These are phyloP conservation scores for Sminthopsis crassicaudata DNA, from an alignment of 2,113 vertebrate genomes.

Conservation along the genomic window DNA sequence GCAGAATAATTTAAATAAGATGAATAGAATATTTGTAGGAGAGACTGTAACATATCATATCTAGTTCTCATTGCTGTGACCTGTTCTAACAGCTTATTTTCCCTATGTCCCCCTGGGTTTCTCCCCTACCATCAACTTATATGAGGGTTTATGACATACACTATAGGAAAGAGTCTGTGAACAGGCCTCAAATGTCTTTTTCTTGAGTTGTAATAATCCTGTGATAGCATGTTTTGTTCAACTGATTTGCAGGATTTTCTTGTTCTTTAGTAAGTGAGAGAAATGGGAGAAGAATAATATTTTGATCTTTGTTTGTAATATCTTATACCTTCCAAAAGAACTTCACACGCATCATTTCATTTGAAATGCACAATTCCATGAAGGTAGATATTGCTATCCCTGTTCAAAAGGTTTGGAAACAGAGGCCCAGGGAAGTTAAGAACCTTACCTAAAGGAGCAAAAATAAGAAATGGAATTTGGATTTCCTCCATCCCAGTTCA, in stretches of 20 bases:
- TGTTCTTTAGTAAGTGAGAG: neutral
- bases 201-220: neutral
- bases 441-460: neutral
- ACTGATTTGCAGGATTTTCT: neutral
- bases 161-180: neutral
- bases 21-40: neutral
- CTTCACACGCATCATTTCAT: neutral
- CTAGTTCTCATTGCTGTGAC: fast-evolving
- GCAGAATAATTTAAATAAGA: neutral
- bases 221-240: neutral
- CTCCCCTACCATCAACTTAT: neutral
- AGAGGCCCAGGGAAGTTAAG: neutral
- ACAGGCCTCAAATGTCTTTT: fast-evolving
- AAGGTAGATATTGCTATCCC: neutral
- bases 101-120: neutral
- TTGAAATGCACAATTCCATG: neutral
- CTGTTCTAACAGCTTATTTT: neutral
- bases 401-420: neutral
- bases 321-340: neutral
- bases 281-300: neutral
- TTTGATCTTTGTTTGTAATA: neutral
- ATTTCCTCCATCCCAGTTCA: neutral
- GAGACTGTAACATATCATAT: neutral
- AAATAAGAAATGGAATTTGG: neutral
- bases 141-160: neutral